These are phyloP conservation scores for Brachyistius frenatus DNA, from an alignment of 2,113 vertebrate species.

Conservation along the genomic window DNA sequence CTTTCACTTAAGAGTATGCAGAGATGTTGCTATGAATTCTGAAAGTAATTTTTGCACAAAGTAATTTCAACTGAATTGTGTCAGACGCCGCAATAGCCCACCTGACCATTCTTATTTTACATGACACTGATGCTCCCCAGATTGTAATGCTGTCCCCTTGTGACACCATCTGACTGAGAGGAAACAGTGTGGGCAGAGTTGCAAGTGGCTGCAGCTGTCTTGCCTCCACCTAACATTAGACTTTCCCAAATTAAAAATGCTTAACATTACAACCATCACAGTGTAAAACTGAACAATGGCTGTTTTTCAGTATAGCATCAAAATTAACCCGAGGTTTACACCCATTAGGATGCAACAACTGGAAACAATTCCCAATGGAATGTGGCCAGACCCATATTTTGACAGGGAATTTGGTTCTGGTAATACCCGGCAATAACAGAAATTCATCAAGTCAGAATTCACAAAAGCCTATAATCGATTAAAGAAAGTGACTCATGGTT, in stretches of 20 bases:
- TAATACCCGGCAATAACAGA: too few species aligned
- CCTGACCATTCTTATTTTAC: neutral
- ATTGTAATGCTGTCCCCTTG: neutral
- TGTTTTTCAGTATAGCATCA: neutral
- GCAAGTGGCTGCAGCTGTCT: neutral
- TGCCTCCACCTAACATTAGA: neutral
- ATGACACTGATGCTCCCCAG: neutral
- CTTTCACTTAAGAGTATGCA: too few species aligned
- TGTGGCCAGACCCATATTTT: too few species aligned
- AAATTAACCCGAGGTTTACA: neutral
- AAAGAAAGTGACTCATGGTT: too few species aligned
- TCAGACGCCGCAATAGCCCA: neutral
- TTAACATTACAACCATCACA: neutral
- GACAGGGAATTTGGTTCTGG: too few species aligned
- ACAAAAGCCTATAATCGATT: too few species aligned
- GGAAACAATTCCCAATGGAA: too few species aligned
- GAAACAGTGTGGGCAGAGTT: neutral
- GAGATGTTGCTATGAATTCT: too few species aligned
- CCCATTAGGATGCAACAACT: too few species aligned
- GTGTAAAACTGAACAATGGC: neutral
- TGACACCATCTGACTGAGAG: neutral
- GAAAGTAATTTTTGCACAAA: too few species aligned
- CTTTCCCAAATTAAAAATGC: neutral
- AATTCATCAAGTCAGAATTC: too few species aligned
- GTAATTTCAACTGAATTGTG: neutral